A percentile compares a stretch with the other conserved stretches of the same genome.
These are phyloP conservation scores for Sinosuthora webbiana DNA, from an alignment of 2,113 vertebrate genomes.

Conservation along the genomic window DNA sequence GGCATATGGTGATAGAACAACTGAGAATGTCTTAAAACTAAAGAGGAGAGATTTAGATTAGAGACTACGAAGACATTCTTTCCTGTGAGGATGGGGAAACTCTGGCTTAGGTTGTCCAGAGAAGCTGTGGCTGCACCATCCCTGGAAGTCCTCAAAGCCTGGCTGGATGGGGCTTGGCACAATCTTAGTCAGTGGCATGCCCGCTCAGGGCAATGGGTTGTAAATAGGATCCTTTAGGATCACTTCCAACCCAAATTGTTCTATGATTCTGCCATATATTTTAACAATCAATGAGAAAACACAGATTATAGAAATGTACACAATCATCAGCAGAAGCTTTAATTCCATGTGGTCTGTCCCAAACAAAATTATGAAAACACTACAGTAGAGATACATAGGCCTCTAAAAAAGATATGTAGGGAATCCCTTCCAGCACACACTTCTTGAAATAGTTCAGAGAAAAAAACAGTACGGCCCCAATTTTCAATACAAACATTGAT, in stretches of 20 bases:
- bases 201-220: neutral
- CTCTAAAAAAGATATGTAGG: neutral
- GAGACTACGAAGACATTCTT: neutral
- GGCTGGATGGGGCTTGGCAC: neutral
- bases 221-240: neutral
- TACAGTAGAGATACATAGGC: neutral
- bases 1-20: neutral
- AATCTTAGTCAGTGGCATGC: neutral
- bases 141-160: neutral
- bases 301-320: neutral
- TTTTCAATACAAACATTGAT: neutral
- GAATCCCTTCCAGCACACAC: neutral
- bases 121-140: neutral
- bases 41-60: neutral
- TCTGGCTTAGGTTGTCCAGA: neutral
- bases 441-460: neutral
- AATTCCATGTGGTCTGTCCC: neutral
- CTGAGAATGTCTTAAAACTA: neutral
- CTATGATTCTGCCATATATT: neutral
- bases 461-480: rapidly evolving
- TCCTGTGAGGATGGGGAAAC: no score
- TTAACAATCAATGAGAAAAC: neutral
- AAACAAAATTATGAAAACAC: neutral
- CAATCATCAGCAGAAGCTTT: neutral
- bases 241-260: neutral